phyloP scores from a whole-genome alignment of 1,140 invertebrate genomes.

The Centruroides sculpturatus region DNA sequence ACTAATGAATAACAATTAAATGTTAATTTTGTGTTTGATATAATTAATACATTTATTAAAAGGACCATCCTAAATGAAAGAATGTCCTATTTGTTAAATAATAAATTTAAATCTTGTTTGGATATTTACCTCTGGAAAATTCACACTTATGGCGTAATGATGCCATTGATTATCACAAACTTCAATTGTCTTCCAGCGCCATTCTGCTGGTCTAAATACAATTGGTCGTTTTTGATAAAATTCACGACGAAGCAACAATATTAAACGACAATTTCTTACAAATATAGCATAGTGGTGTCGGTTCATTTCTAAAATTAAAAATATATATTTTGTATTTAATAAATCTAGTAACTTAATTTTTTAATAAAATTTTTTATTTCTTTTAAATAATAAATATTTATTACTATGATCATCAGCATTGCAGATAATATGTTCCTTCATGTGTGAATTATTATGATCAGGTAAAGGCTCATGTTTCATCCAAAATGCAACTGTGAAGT shows the following conservation, averaged over 20 bases:
- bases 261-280: conserved; percentile 88
- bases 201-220: conserved; percentile 93
- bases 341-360: background rate
- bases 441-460: conserved; percentile 37
- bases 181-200: conserved; percentile 47
- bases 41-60: too few species aligned
- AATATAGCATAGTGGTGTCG: conserved; percentile 95
- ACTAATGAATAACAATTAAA: too few species aligned
- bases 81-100: too few species aligned
- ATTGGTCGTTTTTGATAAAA: conserved; percentile 77
- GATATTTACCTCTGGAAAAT: conserved; percentile 53
- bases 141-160: conserved; percentile 85
- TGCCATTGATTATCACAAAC: conserved; percentile 98
- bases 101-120: too few species aligned
- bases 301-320: conserved; percentile 37
- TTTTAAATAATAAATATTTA: conserved; percentile 21
- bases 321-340: conserved; percentile 1
- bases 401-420: conserved; percentile 91
- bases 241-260: conserved; percentile 79
- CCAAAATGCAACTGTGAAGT: conserved; percentile 84
- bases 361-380: background rate
- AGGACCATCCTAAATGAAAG: too few species aligned
- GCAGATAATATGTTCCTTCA: conserved; percentile 89
- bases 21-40: too few species aligned
- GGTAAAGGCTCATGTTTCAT: conserved; percentile 65